phyloP scores from a whole-genome alignment of 2,113 vertebrate species.

The Callipepla californica region DNA sequence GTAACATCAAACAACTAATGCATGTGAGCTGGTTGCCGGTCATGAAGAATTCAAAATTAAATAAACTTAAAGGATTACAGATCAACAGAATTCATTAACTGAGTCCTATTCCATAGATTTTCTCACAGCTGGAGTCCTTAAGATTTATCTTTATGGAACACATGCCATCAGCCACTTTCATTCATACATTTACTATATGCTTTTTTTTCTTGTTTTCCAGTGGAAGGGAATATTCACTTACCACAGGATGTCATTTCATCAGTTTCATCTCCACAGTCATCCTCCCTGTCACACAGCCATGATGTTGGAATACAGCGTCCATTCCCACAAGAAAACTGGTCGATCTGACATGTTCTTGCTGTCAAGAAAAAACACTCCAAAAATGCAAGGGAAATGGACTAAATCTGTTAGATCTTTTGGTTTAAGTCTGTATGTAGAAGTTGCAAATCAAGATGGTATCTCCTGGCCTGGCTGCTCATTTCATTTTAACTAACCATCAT shows the following conservation, averaged over 20 bases:
- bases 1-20: not conserved
- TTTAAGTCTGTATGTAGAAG: not conserved
- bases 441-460: not conserved
- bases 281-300: conserved; percentile 93
- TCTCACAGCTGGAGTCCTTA: not conserved
- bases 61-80: not conserved
- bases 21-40: not conserved
- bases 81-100: not conserved
- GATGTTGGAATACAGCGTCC: conserved; percentile 91
- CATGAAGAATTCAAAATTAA: not conserved
- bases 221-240: conserved; percentile 75
- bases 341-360: conserved; percentile 90
- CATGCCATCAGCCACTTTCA: not conserved
- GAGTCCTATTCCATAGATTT: not conserved
- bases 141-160: not conserved
- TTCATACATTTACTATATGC: not conserved
- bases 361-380: conserved; percentile 53
- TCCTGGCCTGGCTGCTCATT: not conserved
- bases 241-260: conserved; percentile 92
- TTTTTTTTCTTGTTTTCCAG: not conserved
- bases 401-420: not conserved
- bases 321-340: conserved; percentile 93
- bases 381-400: conserved; percentile 43
- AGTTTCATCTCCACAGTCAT: conserved; percentile 93
- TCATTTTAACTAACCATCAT: not conserved